Evolutionary conservation across 2,113 vertebrate species (phyloP).

Genomic region (Pseudolaguvia tuberculata): DNA sequence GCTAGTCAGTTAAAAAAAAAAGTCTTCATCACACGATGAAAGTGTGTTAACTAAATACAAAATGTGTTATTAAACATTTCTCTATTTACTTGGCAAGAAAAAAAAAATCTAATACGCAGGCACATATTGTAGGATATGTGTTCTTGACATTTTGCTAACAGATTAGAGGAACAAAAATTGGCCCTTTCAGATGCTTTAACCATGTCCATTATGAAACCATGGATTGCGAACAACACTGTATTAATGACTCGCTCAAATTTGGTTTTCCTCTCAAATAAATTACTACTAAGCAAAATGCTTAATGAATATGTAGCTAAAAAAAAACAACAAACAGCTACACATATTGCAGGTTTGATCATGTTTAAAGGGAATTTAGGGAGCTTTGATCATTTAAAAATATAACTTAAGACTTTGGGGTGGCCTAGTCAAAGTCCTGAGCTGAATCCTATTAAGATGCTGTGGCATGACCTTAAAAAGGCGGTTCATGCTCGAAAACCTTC

Average conservation of each 20-base stretch:
- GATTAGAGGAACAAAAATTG: background rate
- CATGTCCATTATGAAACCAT: background rate
- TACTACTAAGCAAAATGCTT: background rate
- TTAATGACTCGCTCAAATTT: background rate
- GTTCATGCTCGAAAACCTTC: too few relatives aligned
- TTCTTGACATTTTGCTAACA: too few relatives aligned
- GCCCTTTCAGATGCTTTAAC: background rate
- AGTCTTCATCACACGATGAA: background rate
- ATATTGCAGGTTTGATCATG: background rate
- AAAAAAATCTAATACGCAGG: background rate
- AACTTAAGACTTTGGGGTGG: too few relatives aligned
- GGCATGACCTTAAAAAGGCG: too few relatives aligned
- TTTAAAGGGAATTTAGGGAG: too few relatives aligned
- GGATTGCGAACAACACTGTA: too few relatives aligned
- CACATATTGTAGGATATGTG: background rate
- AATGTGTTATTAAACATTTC: background rate
- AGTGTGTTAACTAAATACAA: background rate
- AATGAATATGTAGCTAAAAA: too few relatives aligned
- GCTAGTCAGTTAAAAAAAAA: background rate
- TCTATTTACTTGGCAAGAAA: background rate
- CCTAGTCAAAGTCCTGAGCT: too few relatives aligned
- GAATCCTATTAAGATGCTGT: too few relatives aligned
- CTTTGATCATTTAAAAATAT: too few relatives aligned
- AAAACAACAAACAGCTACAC: too few relatives aligned
- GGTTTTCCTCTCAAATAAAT: background rate